Percentiles rank a stretch among this genome's conserved stretches.
These are phyloP conservation scores for Eretmochelys imbricata DNA, from an alignment of 2,113 vertebrate genomes.

Conservation along the genomic window DNA sequence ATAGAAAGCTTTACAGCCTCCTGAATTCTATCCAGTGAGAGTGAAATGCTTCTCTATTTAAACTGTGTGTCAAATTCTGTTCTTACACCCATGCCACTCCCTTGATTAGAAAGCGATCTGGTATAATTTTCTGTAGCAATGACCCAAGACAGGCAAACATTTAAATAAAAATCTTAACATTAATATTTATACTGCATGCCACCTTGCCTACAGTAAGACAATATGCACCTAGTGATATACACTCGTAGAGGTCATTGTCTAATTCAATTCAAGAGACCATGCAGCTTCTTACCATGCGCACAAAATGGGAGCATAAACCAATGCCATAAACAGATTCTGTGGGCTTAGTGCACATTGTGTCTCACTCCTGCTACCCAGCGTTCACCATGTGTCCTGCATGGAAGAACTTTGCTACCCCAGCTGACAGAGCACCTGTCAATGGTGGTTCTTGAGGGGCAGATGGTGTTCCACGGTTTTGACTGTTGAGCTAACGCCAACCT, in stretches of 20 bases:
- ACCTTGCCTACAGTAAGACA: fast-evolving
- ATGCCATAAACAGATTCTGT: neutral
- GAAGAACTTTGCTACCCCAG: neutral
- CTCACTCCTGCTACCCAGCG: neutral
- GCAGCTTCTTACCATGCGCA: neutral
- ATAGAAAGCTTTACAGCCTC: neutral
- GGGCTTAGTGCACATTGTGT: neutral
- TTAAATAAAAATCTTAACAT: neutral
- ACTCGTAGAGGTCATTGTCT: neutral
- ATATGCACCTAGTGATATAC: neutral
- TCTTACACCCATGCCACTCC: neutral
- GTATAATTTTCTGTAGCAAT: neutral
- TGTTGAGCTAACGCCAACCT: neutral
- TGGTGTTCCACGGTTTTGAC: neutral
- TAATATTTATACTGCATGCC: neutral
- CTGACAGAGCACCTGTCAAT: neutral
- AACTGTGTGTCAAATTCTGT: neutral
- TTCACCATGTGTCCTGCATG: neutral
- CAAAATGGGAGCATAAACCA: neutral
- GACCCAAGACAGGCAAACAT: neutral
- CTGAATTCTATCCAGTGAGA: neutral
- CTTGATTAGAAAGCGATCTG: neutral
- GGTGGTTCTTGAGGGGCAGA: neutral
- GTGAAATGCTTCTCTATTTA: neutral
- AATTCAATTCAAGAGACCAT: neutral